phyloP scores from a whole-genome alignment of 2,797 vertebrate genomes.

The Sebastes trivittatus region DNA sequence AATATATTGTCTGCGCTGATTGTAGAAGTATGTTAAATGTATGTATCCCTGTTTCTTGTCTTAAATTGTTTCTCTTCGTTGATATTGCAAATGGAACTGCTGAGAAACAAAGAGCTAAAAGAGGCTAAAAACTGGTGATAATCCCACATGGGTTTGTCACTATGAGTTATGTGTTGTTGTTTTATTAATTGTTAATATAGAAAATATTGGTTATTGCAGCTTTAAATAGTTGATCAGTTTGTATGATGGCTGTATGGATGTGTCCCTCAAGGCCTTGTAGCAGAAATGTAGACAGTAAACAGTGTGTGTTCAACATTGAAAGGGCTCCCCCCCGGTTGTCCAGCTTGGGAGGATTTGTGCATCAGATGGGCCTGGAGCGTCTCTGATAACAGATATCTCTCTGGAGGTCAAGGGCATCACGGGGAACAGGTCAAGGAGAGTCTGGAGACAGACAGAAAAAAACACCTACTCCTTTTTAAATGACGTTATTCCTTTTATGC shows the following conservation, averaged over 20 bases:
- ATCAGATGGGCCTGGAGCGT: neutral
- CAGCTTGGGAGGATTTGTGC: conserved; percentile 45
- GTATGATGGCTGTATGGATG: neutral
- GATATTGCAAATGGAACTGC: too few species aligned
- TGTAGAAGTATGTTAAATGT: too few species aligned
- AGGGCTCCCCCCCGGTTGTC: conserved; percentile 10
- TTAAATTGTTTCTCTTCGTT: too few species aligned
- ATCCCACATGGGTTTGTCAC: neutral
- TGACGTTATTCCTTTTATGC: neutral
- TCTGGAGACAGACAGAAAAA: neutral
- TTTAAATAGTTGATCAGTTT: neutral
- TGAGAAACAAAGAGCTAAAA: neutral
- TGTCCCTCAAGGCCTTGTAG: conserved; percentile 17
- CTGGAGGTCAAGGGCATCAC: conserved; percentile 32
- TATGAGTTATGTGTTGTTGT: neutral
- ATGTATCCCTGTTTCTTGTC: too few species aligned
- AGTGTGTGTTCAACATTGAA: neutral
- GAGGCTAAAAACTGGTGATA: neutral
- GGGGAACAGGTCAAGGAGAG: conserved; percentile 25
- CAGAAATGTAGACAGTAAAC: neutral
- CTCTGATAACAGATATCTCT: conserved; percentile 33
- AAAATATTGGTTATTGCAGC: neutral
- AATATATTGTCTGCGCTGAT: too few species aligned
- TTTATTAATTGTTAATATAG: neutral
- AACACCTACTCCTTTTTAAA: neutral